Evolutionary conservation across 2,113 vertebrate species (phyloP).

Genomic region (Bujurquina vittata): DNA sequence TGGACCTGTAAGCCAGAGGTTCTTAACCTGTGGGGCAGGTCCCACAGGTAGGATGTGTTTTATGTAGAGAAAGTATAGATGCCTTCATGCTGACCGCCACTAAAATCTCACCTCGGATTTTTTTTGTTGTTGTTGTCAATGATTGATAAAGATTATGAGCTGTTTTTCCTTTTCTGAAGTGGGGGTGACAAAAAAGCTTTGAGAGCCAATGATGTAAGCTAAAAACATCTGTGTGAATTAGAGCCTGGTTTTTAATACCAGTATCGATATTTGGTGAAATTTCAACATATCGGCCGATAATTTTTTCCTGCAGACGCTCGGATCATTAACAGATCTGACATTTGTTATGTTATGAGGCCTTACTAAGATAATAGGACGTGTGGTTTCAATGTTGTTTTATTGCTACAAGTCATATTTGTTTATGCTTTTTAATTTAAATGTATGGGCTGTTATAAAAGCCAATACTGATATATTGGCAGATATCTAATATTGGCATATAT

Average conservation of each 20-base stretch:
- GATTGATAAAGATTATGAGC: no score
- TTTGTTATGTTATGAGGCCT: not conserved
- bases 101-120: no score
- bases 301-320: not conserved
- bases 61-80: not conserved
- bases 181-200: no score
- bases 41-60: not conserved
- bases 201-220: no score
- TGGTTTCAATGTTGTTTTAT: not conserved
- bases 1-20: fast-evolving
- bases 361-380: not conserved
- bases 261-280: not conserved
- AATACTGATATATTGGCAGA: not conserved
- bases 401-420: fast-evolving
- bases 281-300: not conserved
- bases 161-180: no score
- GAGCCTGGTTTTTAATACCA: no score
- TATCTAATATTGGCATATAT: not conserved
- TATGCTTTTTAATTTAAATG: not conserved
- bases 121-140: no score
- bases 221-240: no score
- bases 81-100: not conserved
- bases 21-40: not conserved
- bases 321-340: not conserved
- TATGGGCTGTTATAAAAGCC: not conserved